Base-by-base conservation (phyloP, 1,140 invertebrate species). In the Procambarus virginalis region DNA sequence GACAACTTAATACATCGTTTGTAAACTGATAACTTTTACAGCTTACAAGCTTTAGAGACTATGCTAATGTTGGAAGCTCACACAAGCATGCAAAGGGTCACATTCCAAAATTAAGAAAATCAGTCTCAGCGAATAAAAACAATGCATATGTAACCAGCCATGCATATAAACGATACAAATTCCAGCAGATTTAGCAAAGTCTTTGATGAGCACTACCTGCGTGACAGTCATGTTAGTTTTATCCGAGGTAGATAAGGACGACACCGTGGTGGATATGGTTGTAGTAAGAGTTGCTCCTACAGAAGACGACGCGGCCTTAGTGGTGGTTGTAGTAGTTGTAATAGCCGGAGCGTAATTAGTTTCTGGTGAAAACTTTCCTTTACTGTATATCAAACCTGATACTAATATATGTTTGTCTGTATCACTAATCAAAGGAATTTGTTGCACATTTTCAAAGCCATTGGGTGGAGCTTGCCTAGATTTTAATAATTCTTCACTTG, bases 191-290 rank as follows among this genome's bases (percentile, higher is more conserved):
- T 73, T 20, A 73, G 68, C 68, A 34, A 73, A 73, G n/a, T 73
- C 22, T 9, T 34, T 20, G 2, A 34, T 79, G 12, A 6, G 55
- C 80, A 81, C 79, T 91, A 91, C 89, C 89, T 91, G 89, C 58
- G 89, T 86, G 79, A 91, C 84, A 68, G 84, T 91, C 89, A 91
- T 91, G 77, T 82, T 86, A 73, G 84, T 46, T 68, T 82, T 86
- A 85, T 64, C 70, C 79, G 84, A 75, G 45, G 77, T 73, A 34
- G 86, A 89, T 34, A 91, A 64, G n/a, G 78, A 60, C 58, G 84
- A 75, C 55, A 86, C 78, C 20, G 89, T 79, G 10, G 79, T 68
- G 22, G 83, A 82, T 22, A 81, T 34, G 22, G 78, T 73, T 58
- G 83, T 79, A n/a, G 78, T 80, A 22, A 77, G 68, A 17, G 78